phyloP scores from a whole-genome alignment of 2,797 vertebrate genomes.

The Cynodonichthys magdalenae region DNA sequence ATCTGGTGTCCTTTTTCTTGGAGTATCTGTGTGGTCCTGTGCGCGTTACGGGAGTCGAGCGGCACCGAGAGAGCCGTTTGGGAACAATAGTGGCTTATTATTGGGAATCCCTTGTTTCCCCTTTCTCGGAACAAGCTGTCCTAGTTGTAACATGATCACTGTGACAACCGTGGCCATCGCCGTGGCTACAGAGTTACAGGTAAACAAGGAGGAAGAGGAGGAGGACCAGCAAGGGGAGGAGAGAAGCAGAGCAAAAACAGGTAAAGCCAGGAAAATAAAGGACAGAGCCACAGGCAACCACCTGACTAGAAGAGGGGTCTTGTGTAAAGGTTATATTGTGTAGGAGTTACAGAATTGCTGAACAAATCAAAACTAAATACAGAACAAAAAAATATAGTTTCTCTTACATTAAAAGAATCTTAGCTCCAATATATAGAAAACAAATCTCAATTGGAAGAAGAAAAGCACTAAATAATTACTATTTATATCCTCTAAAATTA shows the following conservation, averaged over 20 bases:
- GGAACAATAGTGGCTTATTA: slow-evolving; percentile 74
- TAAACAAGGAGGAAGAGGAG: slow-evolving; percentile 64
- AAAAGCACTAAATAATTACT: slow-evolving; percentile 1
- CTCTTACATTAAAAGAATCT: too few species aligned
- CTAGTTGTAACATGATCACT: slow-evolving; percentile 71
- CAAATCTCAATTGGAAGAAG: not conserved
- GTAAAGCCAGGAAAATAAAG: slow-evolving; percentile 1
- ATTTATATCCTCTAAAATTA: not conserved
- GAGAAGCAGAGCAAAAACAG: slow-evolving; percentile 6
- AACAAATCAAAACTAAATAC: too few species aligned
- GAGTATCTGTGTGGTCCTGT: slow-evolving; percentile 9
- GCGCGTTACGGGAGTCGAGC: slow-evolving; percentile 43
- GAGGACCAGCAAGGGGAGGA: not conserved
- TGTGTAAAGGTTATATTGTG: not conserved
- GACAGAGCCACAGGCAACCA: not conserved
- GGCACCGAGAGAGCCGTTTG: slow-evolving; percentile 46
- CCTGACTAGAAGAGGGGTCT: not conserved
- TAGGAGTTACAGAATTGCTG: not conserved
- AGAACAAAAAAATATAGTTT: too few species aligned
- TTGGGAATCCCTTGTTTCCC: slow-evolving; percentile 71
- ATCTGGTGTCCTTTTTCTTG: slow-evolving; percentile 32
- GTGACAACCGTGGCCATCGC: slow-evolving; percentile 62
- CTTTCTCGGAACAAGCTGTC: slow-evolving; percentile 66
- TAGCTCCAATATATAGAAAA: not conserved
- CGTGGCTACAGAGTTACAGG: slow-evolving; percentile 60